Percentiles rank a stretch among this genome's conserved stretches.
phyloP scores from a whole-genome alignment of 1,140 invertebrate species.

The Eulimnadia texana region DNA sequence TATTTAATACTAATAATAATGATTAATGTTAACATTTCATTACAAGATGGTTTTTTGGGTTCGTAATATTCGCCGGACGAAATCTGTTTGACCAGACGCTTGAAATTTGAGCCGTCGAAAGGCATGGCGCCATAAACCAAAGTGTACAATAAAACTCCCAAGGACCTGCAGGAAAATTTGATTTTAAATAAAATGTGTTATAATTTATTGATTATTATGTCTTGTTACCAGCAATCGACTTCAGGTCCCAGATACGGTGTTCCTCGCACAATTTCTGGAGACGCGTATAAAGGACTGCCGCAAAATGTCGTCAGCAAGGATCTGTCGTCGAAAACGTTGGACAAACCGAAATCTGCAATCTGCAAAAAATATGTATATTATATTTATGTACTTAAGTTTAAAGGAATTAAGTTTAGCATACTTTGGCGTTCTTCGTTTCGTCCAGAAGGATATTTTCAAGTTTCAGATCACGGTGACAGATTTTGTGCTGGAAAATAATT shows the following conservation, averaged over 20 bases:
- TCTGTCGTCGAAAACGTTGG: constrained; percentile 90
- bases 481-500: constrained; percentile 55
- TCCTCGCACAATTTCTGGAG: constrained; percentile 96
- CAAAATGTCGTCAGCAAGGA: constrained; percentile 86
- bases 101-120: constrained; percentile 97
- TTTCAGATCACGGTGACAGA: constrained; percentile 95
- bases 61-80: constrained; percentile 94
- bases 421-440: constrained; percentile 87
- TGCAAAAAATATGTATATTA: constrained; percentile 28
- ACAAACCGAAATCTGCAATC: constrained; percentile 98
- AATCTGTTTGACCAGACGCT: constrained; percentile 90
- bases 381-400: background rate
- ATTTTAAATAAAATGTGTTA: background rate
- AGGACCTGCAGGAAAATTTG: constrained; percentile 52
- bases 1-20: constrained; percentile 2
- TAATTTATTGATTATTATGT: background rate
- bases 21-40: too few species aligned
- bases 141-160: constrained; percentile 93
- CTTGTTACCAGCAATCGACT: constrained; percentile 36
- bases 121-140: constrained; percentile 99
- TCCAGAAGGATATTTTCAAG: constrained; percentile 97
- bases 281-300: constrained; percentile 93
- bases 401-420: constrained; percentile 25
- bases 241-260: constrained; percentile 96
- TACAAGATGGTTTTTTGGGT: constrained; percentile 85